Percentiles rank a stretch among this genome's conserved stretches.
Evolutionary conservation across 2,888 invertebrate species (phyloP).

Genomic region (Zygogramma bicolorata): DNA sequence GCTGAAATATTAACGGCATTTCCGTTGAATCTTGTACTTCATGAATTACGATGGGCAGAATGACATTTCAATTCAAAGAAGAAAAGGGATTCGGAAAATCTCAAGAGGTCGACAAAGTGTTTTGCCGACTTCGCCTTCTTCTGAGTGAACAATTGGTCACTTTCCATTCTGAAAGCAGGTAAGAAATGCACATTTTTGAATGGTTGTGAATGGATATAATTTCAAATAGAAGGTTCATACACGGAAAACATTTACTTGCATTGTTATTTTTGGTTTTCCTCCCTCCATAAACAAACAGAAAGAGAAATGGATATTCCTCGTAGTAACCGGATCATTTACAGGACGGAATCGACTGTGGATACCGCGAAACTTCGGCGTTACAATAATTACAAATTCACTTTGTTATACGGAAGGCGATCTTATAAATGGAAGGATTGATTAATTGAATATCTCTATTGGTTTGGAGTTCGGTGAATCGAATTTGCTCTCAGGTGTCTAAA

Average conservation of each 20-base stretch:
- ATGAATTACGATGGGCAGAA: too few relatives aligned
- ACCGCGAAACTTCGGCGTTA: slow-evolving; percentile 18
- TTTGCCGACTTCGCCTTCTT: too few relatives aligned
- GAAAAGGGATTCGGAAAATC: too few relatives aligned
- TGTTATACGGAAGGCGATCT: slow-evolving; percentile 30
- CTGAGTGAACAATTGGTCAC: too few relatives aligned
- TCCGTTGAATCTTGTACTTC: too few relatives aligned
- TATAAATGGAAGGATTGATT: slow-evolving; percentile 41
- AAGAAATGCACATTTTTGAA: too few relatives aligned
- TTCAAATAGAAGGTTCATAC: too few relatives aligned
- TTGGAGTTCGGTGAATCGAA: slow-evolving; percentile 39
- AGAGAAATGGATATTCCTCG: slow-evolving; percentile 26
- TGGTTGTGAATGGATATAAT: too few relatives aligned
- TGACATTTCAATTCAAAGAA: too few relatives aligned
- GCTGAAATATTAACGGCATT: too few relatives aligned
- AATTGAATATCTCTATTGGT: slow-evolving; percentile 43
- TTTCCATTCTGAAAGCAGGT: too few relatives aligned
- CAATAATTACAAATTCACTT: slow-evolving; percentile 35
- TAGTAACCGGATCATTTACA: slow-evolving; percentile 25
- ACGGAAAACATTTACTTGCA: neutral
- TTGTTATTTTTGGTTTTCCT: neutral
- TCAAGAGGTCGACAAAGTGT: too few relatives aligned
- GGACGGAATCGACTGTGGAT: slow-evolving; percentile 25
- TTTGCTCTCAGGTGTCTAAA: slow-evolving; percentile 40
- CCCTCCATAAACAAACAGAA: slow-evolving; percentile 18